A percentile compares a stretch with the other conserved stretches of the same genome.
These are phyloP conservation scores for Cerceris ruficornis DNA, from an alignment of 2,888 invertebrate species.

Conservation along the genomic window DNA sequence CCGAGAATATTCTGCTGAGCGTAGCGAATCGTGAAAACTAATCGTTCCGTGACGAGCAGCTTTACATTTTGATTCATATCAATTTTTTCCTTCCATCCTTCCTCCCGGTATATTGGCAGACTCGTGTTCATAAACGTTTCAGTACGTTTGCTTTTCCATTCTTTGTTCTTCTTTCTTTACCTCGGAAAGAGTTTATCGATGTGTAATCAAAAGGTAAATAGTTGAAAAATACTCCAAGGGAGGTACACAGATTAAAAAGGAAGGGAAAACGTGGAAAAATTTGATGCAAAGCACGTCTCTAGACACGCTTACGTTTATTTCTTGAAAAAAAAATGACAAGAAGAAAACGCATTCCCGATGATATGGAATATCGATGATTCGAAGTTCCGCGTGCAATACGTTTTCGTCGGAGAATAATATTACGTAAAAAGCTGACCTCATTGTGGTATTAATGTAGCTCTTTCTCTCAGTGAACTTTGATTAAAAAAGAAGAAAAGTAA, in stretches of 20 bases:
- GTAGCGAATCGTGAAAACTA: neutral
- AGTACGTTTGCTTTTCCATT: no score
- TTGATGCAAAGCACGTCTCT: neutral
- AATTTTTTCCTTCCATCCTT: neutral
- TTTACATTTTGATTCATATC: conserved; percentile 1
- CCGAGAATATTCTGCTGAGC: conserved; percentile 3
- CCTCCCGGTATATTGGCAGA: no score
- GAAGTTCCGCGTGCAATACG: neutral
- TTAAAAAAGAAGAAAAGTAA: neutral
- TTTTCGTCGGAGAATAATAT: conserved; percentile 3
- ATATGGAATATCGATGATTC: conserved; percentile 20
- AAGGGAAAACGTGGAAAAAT: neutral
- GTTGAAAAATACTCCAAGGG: neutral
- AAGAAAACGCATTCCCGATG: neutral
- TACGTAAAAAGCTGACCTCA: conserved; percentile 16
- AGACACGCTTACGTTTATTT: neutral
- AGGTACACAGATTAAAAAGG: neutral
- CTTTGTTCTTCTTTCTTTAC: neutral
- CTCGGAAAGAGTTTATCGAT: neutral
- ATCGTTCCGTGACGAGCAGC: neutral
- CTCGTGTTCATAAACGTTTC: no score
- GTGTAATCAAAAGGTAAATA: neutral
- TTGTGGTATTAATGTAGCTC: conserved; percentile 17
- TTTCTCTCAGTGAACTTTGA: neutral
- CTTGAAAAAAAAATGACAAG: neutral